Percentiles rank a stretch among this genome's conserved stretches.
Evolutionary conservation across 2,113 vertebrate genomes (phyloP).

Genomic region (Bujurquina vittata): DNA sequence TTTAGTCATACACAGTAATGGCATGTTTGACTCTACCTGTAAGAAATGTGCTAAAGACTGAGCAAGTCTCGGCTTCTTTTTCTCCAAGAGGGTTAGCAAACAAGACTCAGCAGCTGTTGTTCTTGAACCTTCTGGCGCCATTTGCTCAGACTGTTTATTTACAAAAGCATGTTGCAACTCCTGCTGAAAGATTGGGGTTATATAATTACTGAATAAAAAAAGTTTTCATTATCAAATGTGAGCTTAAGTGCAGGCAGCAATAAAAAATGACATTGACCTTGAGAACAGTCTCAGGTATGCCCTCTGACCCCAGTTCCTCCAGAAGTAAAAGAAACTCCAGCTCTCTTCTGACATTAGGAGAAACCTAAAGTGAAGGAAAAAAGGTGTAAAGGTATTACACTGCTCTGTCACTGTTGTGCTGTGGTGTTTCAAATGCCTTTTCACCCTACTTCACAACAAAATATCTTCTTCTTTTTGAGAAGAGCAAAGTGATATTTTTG

Average conservation of each 20-base stretch:
- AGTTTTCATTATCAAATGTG: background rate
- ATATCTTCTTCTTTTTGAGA: background rate
- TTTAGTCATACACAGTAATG: background rate
- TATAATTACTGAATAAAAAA: background rate
- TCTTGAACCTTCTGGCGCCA: constrained; percentile 40
- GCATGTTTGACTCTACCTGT: constrained; percentile 59
- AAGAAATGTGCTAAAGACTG: constrained; percentile 86
- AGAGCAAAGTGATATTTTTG: background rate
- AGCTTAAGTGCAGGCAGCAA: background rate
- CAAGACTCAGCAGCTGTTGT: constrained; percentile 71
- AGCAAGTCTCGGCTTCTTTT: constrained; percentile 80
- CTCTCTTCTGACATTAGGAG: constrained; percentile 78
- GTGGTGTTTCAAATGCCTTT: background rate
- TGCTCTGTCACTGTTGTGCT: background rate
- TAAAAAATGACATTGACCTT: constrained; percentile 72
- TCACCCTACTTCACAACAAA: background rate
- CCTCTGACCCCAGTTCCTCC: constrained; percentile 85
- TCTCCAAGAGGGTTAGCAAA: constrained; percentile 82
- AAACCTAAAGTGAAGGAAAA: constrained; percentile 58
- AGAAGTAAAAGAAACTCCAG: constrained; percentile 90
- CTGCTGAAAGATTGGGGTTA: constrained; percentile 69
- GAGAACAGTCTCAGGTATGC: constrained; percentile 80
- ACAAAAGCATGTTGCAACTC: constrained; percentile 86
- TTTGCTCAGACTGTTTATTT: constrained; percentile 52
- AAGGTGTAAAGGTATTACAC: background rate